A percentile compares a stretch with the other conserved stretches of the same genome.
Evolutionary conservation across 2,113 vertebrate genomes (phyloP).

Genomic region (Muntiacus reevesi): DNA sequence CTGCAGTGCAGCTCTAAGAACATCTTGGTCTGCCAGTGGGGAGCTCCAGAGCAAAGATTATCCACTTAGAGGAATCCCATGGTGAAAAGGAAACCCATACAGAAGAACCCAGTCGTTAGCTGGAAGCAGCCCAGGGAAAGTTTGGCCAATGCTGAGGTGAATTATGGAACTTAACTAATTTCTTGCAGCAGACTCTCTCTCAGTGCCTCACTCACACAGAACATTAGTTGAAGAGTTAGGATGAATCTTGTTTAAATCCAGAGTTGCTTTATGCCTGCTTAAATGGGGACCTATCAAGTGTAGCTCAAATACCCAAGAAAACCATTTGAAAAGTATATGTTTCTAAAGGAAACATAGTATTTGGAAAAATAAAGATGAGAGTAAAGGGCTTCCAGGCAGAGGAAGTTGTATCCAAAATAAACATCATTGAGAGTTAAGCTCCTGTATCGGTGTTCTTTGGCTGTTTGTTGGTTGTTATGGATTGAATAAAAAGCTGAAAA

Average conservation of each 20-base stretch:
- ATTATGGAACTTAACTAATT: not conserved
- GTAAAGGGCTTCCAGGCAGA: not conserved
- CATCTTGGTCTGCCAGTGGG: not conserved
- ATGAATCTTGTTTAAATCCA: not conserved
- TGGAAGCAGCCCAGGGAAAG: not conserved
- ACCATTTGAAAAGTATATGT: not conserved
- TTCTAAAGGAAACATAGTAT: not conserved
- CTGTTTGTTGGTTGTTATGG: not conserved
- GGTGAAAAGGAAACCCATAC: too few species aligned
- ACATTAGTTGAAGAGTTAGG: not conserved
- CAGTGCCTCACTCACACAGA: not conserved
- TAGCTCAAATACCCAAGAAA: not conserved
- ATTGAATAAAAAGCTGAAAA: not conserved
- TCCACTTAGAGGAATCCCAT: not conserved
- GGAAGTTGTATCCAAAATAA: not conserved
- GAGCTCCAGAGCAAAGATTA: not conserved
- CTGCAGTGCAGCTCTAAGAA: not conserved
- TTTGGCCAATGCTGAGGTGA: not conserved
- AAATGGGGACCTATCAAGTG: not conserved
- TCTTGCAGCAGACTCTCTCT: not conserved
- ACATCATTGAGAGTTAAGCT: not conserved
- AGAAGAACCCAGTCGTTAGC: not conserved
- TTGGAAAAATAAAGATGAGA: not conserved
- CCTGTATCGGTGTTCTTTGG: not conserved
- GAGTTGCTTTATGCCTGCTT: not conserved